Evolutionary conservation across 2,797 vertebrate species (phyloP).

Genomic region (Nothura maculosa): DNA sequence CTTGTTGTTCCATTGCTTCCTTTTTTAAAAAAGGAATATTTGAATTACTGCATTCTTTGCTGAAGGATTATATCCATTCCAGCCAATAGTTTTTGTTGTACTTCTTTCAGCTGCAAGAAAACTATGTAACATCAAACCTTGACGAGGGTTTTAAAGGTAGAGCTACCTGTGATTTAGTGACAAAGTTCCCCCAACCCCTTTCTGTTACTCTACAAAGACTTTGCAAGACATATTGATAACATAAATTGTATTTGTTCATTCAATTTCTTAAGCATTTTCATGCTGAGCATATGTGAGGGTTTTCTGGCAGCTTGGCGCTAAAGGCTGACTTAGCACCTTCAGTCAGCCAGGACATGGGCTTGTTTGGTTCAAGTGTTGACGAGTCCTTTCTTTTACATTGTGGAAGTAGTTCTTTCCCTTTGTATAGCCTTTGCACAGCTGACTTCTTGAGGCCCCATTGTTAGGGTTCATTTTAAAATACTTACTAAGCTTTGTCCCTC

Average conservation of each 20-base stretch:
- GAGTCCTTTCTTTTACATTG: background rate
- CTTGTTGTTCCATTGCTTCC: background rate
- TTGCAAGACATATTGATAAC: background rate
- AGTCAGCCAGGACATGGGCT: background rate
- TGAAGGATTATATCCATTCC: background rate
- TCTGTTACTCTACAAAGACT: background rate
- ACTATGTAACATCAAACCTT: background rate
- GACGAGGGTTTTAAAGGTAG: background rate
- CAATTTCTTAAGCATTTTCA: background rate
- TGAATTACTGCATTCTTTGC: background rate
- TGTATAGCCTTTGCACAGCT: background rate
- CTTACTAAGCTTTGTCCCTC: background rate
- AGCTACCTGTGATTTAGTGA: background rate
- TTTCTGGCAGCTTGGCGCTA: background rate
- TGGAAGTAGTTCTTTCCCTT: background rate
- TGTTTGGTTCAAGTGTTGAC: background rate
- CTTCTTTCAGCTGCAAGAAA: background rate
- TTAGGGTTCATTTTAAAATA: background rate
- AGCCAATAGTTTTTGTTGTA: background rate
- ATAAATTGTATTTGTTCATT: background rate
- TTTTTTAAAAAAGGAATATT: background rate
- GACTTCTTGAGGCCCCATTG: background rate
- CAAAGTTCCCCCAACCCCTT: background rate
- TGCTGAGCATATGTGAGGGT: background rate
- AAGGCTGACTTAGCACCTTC: background rate